Conservation (phyloP, 2,888 invertebrate genomes). For the Encarsia formosa region DNA sequence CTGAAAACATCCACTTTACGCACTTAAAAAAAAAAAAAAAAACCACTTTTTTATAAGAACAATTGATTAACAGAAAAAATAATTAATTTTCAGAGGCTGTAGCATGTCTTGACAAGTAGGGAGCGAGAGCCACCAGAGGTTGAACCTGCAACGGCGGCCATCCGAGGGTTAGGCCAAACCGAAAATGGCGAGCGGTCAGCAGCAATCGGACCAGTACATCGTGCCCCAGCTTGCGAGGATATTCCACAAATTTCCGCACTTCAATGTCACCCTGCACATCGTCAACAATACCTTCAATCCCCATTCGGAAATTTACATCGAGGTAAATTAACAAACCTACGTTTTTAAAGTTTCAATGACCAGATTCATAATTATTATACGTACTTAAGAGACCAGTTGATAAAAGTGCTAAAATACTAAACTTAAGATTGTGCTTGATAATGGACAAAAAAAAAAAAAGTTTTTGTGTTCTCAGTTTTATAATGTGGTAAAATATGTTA, state of each 20-base stretch:
- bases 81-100: slow-evolving; percentile 39
- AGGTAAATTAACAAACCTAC: slow-evolving; percentile 70
- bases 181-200: slow-evolving; percentile 48
- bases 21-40: background rate
- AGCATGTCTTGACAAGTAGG: slow-evolving; percentile 51
- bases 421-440: too few species aligned
- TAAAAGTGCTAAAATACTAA: too few species aligned
- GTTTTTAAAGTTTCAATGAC: too few species aligned
- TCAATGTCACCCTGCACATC: slow-evolving; percentile 83
- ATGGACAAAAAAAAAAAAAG: too few species aligned
- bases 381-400: too few species aligned
- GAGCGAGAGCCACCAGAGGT: slow-evolving; percentile 27
- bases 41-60: too few species aligned
- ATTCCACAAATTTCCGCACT: slow-evolving; percentile 86
- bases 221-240: slow-evolving; percentile 81
- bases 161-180: slow-evolving; percentile 11
- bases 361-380: too few species aligned
- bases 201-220: slow-evolving; percentile 66
- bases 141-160: slow-evolving; percentile 23
- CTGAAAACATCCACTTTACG: too few species aligned
- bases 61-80: background rate
- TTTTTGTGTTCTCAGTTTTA: too few species aligned
- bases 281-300: slow-evolving; percentile 92
- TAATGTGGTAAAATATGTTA: too few species aligned
- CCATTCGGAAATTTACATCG: slow-evolving; percentile 82